phyloP scores from a whole-genome alignment of 2,113 vertebrate genomes.

The Ovibos moschatus region DNA sequence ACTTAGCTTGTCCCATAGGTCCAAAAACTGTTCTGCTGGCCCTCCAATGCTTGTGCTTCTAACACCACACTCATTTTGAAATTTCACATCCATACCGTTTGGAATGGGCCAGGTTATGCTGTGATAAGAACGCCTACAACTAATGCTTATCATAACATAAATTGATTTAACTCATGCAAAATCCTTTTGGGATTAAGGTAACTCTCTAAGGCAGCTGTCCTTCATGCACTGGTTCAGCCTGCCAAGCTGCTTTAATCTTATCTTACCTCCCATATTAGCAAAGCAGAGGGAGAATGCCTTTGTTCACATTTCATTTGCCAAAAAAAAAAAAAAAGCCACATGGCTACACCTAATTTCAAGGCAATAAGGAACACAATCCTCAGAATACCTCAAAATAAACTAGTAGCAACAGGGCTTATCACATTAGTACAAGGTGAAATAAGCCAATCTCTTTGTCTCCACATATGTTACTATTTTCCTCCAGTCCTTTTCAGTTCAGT shows the following conservation, averaged over 20 bases:
- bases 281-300: background rate
- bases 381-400: background rate
- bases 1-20: background rate
- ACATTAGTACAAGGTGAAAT: background rate
- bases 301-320: background rate
- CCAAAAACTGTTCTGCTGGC: background rate
- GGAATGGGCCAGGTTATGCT: background rate
- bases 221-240: background rate
- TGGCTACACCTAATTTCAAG: background rate
- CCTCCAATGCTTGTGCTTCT: background rate
- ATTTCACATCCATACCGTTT: background rate
- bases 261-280: background rate
- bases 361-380: background rate
- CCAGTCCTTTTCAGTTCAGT: background rate
- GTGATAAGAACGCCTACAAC: background rate
- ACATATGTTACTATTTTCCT: background rate
- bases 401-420: background rate
- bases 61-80: background rate
- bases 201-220: background rate
- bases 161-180: background rate
- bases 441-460: background rate
- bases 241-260: background rate
- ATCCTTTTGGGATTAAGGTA: background rate
- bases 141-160: background rate
- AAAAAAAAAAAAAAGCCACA: background rate